A percentile compares a stretch with the other conserved stretches of the same genome.
Evolutionary conservation across 2,888 invertebrate species (phyloP).

Genomic region (Cylloceria caligata): DNA sequence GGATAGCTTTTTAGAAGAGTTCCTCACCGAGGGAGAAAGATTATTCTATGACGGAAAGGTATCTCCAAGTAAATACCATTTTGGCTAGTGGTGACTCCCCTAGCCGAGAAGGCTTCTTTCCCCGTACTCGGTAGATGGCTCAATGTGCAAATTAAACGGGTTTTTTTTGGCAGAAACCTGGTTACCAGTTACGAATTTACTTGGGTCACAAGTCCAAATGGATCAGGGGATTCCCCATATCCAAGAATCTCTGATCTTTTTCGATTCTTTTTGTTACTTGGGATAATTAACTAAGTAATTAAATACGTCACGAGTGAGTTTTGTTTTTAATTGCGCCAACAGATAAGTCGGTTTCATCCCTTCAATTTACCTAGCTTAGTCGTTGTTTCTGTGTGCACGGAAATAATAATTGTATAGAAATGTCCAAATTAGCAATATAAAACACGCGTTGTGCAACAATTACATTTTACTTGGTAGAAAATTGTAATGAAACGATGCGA

Average conservation of each 20-base stretch:
- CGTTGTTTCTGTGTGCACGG: too few relatives aligned
- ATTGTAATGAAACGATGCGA: background rate
- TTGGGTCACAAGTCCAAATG: slow-evolving; percentile 1
- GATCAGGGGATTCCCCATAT: background rate
- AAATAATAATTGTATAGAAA: background rate
- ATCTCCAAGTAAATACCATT: slow-evolving; percentile 56
- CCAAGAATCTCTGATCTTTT: too few relatives aligned
- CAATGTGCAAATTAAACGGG: slow-evolving; percentile 46
- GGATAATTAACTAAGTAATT: too few relatives aligned
- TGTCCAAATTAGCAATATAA: background rate
- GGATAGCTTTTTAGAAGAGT: slow-evolving; percentile 64
- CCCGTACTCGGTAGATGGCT: too few relatives aligned
- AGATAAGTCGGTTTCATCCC: too few relatives aligned
- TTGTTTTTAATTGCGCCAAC: too few relatives aligned
- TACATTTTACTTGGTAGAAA: background rate
- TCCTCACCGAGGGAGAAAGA: slow-evolving; percentile 46
- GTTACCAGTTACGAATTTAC: slow-evolving; percentile 2
- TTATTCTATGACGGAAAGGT: slow-evolving; percentile 39
- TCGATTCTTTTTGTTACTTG: too few relatives aligned
- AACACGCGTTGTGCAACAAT: background rate
- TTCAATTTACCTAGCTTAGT: too few relatives aligned
- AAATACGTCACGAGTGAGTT: too few relatives aligned
- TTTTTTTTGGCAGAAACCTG: too few relatives aligned
- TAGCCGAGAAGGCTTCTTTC: background rate
- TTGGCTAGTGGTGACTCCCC: slow-evolving; percentile 31